These are phyloP conservation scores for Malthinus seriepunctatus DNA, from an alignment of 2,888 invertebrate species.

Conservation along the genomic window DNA sequence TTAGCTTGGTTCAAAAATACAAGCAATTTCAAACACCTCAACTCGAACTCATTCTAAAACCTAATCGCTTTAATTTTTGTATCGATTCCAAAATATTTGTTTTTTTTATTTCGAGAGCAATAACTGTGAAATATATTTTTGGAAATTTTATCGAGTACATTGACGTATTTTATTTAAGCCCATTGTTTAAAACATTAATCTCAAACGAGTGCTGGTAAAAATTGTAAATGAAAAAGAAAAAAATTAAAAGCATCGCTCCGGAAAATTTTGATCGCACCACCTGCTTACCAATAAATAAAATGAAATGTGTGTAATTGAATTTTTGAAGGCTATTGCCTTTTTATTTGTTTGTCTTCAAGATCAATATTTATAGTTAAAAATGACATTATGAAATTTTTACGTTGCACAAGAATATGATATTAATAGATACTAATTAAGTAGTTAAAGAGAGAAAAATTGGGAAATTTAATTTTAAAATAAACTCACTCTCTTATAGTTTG, in stretches of 20 bases:
- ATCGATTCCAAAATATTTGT: no score
- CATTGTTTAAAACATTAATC: slow-evolving; percentile 5
- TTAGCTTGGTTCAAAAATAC: slow-evolving; percentile 1
- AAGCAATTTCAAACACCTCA: no score
- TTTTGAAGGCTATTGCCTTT: slow-evolving; percentile 15
- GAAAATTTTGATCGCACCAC: slow-evolving; percentile 17
- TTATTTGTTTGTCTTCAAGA: neutral
- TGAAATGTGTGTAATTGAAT: slow-evolving; percentile 13
- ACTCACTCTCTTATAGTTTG: neutral
- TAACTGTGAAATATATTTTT: neutral
- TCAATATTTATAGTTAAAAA: neutral
- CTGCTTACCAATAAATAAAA: slow-evolving; percentile 11
- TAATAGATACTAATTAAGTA: slow-evolving; percentile 5
- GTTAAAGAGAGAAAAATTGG: neutral
- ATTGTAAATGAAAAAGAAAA: slow-evolving; percentile 7
- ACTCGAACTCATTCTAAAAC: no score
- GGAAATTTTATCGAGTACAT: neutral
- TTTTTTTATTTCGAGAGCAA: no score
- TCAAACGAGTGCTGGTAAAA: slow-evolving; percentile 6
- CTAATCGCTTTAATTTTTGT: no score
- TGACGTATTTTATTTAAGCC: slow-evolving; percentile 4
- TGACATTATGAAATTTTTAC: neutral
- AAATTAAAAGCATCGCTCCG: slow-evolving; percentile 5
- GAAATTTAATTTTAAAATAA: neutral
- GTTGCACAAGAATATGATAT: neutral